Evolutionary conservation across 2,888 invertebrate genomes (phyloP), one percentile per base, ranked within the genome.

Genomic region (Gerris lacustris): DNA sequence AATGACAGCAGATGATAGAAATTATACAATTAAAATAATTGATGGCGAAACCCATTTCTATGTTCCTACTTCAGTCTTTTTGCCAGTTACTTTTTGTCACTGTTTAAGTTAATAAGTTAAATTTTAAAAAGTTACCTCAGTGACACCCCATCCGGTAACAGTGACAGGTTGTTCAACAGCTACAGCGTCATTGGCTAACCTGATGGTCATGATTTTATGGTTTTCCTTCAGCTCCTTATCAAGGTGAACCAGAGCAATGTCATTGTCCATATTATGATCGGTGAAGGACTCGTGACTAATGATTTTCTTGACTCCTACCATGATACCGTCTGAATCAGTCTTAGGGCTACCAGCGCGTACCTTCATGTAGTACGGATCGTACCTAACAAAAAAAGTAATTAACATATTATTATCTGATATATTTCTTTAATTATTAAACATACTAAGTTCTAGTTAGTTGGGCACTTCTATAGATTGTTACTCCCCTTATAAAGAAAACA

Each of bases 171-270:
- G 62, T 15, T n/a, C 62, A n/a, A n/a, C 62, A n/a, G n/a, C n/a
- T 11, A 62, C 62, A n/a, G 62, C 15, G 62, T 62, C 62, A n/a
- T 62, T 11, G 62, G 62, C 62, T n/a, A 62, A n/a, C 62, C 62
- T 11, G 62, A 62, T 62, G 62, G 62, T 62, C 62, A 15, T 62
- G 62, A 62, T n/a, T 11, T n/a, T 62, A n/a, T 11, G 62, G 62
- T 62, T 62, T 11, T 11, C 62, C n/a, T 62, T 62, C 15, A n/a
- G 15, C 62, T 11, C 11, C 15, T 11, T 15, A 11, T 15, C 62
- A 11, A 62, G 62, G 15, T 62, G 15, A 4, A 62, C 15, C 62
- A 62, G n/a, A n/a, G 62, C 62, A 5, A 62, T 62, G 5, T 62
- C 62, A n/a, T 62, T 15, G 62, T 62, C 62, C 62, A 62, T 62